Evolutionary conservation across 2,888 invertebrate genomes (phyloP), one percentile per base, ranked within the genome.

Genomic region (Serripes groenlandicus): DNA sequence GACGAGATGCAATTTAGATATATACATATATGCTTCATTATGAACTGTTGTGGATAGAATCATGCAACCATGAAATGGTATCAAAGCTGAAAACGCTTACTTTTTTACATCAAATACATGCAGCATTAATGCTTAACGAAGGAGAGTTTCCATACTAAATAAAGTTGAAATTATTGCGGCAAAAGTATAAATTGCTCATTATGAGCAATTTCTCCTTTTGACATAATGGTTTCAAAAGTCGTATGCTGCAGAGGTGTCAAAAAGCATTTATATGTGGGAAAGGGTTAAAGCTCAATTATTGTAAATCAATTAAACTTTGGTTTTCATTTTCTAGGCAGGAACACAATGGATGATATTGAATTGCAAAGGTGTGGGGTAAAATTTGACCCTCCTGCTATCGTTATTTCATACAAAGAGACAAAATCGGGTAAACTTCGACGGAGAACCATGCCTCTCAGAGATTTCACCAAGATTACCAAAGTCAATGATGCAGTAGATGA

Each of bases 381-480:
- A 35, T 94, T 95, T 89, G 90, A 93, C 28, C 94, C 94, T 0
- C 94, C 95, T 23, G 91, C 94, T 11, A 84, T 95, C 18, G 91
- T 95, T 15, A 75, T 95, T 0, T 91, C 91, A 4, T 95, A 95
- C 85, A 88, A 89, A 42, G 89, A 90, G 30, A 83, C 90, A 68
- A 82, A 87, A 18, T 87, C 91, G 7, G 88, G 88, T 32, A 94
- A 94, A 86, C 81, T 92, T 32, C 89, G 94, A 62, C 93, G 94
- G 74, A 86, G 95, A 42, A 94, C 95, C 34, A 95, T 95, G 95
- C 95, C 95, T 0, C 88, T 95, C 18, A 87, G 95, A 49, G 94
- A 94, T 75, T 94, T 95, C 75, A 94, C 91, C 32, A 94, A 94
- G 83, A 93, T 89, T 70, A 93, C 95, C 0, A 92, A 93, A 62